Conservation (phyloP, 2,888 invertebrate genomes). For the Caenorhabditis japonica region DNA sequence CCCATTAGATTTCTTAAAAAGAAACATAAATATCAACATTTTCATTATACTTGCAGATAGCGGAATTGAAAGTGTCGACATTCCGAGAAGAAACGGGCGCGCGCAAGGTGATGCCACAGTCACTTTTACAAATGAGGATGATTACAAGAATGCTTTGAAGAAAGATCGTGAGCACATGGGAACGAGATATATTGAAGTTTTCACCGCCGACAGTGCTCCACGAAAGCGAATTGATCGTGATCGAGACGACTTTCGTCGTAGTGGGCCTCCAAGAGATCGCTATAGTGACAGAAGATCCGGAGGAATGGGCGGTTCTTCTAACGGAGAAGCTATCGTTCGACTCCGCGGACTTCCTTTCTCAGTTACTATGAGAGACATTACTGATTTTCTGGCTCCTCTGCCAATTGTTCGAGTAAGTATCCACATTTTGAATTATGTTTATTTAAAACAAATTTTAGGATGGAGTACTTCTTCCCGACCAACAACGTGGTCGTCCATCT, state of each 20-base stretch:
- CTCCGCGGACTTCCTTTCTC: constrained; percentile 59
- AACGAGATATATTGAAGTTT: constrained; percentile 58
- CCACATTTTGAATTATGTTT: background rate
- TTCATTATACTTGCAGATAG: constrained; percentile 29
- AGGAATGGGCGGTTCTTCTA: background rate
- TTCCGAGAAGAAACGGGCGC: constrained; percentile 52
- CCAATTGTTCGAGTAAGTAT: constrained; percentile 56
- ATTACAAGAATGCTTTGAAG: constrained; percentile 53
- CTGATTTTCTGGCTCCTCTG: constrained; percentile 55
- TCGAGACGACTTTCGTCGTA: constrained; percentile 24
- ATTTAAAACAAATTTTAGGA: too few relatives aligned
- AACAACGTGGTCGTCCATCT: constrained; percentile 22
- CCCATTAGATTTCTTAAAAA: too few relatives aligned
- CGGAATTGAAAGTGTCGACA: constrained; percentile 52
- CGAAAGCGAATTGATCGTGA: constrained; percentile 26
- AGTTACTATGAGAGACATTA: constrained; percentile 47
- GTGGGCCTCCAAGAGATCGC: constrained; percentile 27
- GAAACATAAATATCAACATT: too few relatives aligned
- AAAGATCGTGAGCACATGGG: constrained; percentile 60
- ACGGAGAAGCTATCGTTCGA: constrained; percentile 49
- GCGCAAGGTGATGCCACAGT: constrained; percentile 56
- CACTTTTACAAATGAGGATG: constrained; percentile 48
- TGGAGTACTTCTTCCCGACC: constrained; percentile 57
- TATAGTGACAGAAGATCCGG: constrained; percentile 2
- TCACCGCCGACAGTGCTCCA: constrained; percentile 33